Evolutionary conservation across 2,113 vertebrate genomes (phyloP), one percentile per base, ranked within the genome.

Genomic region (Trochalopteron elliotii): DNA sequence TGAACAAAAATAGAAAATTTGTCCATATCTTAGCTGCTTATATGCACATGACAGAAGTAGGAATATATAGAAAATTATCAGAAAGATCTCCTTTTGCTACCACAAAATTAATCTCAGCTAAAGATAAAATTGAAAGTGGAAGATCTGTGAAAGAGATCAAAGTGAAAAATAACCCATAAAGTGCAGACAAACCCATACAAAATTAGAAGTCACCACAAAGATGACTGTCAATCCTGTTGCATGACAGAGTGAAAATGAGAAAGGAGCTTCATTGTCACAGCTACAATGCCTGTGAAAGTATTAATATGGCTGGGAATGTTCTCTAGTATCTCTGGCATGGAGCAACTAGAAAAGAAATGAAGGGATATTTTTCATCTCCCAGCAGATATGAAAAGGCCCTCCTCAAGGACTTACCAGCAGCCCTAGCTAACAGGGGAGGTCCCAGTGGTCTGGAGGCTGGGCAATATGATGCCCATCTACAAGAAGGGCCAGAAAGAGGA

Each of bases 51-150:
- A 45, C 25, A 52, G 44, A 80, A 74, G 28, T 21, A 60, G 15
- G 31, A 69, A 60, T 42, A 71, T 6, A n/a, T 40, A 9, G 20
- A 24, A 80, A 91, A 89, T 4, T n/a, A 30, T 45, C 28, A 55
- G 53, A 79, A 78, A 88, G 12, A 52, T 37, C 18, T 63, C 53
- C 4, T 39, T 19, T 50, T 86, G 5, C 12, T 79, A 50, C 18
- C 12, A 33, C 8, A 56, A 69, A 64, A 23, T 56, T 5, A 83
- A 68, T 30, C 27, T 60, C 57, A 19, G 33, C 20, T 50, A 44
- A 79, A 60, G 16, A 49, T 71, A 75, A 93, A 83, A 79, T 22
- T 68, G 69, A 60, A 91, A 93, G 55, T 12, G 56, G 22, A 74
- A 71, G 7, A 27, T 40, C 24, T 35, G 20, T 45, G 22, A 71